Evolutionary conservation across 53 echinoderm and acorn worm genomes (phyloP).

Genomic region (Mesocentrotus franciscanus): DNA sequence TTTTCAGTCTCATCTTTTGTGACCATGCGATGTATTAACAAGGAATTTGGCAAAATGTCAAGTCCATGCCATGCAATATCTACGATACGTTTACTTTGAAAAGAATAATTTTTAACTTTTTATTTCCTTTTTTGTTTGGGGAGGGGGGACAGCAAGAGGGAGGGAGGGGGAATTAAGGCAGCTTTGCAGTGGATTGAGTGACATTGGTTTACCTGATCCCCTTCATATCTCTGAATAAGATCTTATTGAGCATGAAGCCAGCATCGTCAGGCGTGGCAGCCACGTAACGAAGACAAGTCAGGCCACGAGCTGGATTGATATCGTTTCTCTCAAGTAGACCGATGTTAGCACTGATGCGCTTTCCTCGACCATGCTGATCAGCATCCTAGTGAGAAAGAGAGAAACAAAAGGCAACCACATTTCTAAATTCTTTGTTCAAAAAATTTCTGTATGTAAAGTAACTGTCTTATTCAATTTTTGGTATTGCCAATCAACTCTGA

Average conservation of each 20-base stretch:
- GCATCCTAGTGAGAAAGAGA: constrained; percentile 74
- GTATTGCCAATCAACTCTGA: too few relatives aligned
- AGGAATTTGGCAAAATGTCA: too few relatives aligned
- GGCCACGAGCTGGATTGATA: constrained; percentile 72
- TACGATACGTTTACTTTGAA: too few relatives aligned
- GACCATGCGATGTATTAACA: too few relatives aligned
- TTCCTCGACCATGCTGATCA: constrained; percentile 93
- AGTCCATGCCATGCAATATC: too few relatives aligned
- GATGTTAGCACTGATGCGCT: constrained; percentile 98
- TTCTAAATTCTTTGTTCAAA: too few relatives aligned
- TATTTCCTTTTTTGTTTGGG: not conserved
- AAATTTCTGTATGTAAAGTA: too few relatives aligned
- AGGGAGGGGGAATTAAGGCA: not conserved
- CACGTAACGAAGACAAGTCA: constrained; percentile 85
- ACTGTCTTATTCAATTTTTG: too few relatives aligned
- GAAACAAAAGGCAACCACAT: too few relatives aligned
- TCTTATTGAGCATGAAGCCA: constrained; percentile 89
- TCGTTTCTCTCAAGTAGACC: constrained; percentile 88
- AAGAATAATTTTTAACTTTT: too few relatives aligned
- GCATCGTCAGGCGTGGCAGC: constrained; percentile 94
- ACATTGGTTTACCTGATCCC: constrained; percentile 81
- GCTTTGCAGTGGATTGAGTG: not conserved
- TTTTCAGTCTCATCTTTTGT: too few relatives aligned
- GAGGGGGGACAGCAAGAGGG: not conserved
- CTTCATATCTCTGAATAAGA: constrained; percentile 91